Percentiles rank a stretch among this genome's conserved stretches.
phyloP scores from a whole-genome alignment of 1,140 invertebrate species.

The Lutraria rhynchaena region DNA sequence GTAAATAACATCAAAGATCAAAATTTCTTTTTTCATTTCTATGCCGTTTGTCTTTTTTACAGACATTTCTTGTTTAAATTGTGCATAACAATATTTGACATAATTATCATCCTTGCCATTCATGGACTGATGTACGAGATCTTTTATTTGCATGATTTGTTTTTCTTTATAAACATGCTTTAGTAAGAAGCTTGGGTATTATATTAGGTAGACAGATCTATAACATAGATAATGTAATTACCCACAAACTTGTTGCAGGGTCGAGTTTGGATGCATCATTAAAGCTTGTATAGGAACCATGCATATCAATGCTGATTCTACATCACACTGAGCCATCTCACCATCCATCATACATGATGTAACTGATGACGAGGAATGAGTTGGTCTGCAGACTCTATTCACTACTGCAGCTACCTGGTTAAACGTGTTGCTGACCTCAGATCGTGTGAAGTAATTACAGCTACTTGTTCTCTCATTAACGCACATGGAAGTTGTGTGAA shows the following conservation, averaged over 20 bases:
- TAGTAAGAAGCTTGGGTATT: no score
- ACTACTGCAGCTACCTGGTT: constrained; percentile 1
- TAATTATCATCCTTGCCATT: no score
- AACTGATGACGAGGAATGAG: neutral
- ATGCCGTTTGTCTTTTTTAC: no score
- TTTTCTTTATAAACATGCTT: no score
- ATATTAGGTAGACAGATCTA: no score
- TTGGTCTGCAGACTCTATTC: neutral
- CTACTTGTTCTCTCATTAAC: constrained; percentile 1
- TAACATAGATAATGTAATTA: no score
- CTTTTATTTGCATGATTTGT: no score
- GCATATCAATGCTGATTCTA: constrained; percentile 9
- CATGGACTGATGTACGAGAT: no score
- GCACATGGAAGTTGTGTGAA: constrained; percentile 3
- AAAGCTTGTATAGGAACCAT: constrained; percentile 19
- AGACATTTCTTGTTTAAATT: no score
- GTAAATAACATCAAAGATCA: no score
- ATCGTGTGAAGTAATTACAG: constrained; percentile 8
- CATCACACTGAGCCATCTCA: neutral
- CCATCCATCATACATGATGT: neutral
- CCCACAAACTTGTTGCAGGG: constrained; percentile 5
- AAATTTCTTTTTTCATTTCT: no score
- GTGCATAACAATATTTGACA: no score
- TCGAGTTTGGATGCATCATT: constrained; percentile 1
- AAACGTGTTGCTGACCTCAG: neutral